Evolutionary conservation across 2,797 vertebrate species (phyloP).

Genomic region (Halcyon smyrnensis): DNA sequence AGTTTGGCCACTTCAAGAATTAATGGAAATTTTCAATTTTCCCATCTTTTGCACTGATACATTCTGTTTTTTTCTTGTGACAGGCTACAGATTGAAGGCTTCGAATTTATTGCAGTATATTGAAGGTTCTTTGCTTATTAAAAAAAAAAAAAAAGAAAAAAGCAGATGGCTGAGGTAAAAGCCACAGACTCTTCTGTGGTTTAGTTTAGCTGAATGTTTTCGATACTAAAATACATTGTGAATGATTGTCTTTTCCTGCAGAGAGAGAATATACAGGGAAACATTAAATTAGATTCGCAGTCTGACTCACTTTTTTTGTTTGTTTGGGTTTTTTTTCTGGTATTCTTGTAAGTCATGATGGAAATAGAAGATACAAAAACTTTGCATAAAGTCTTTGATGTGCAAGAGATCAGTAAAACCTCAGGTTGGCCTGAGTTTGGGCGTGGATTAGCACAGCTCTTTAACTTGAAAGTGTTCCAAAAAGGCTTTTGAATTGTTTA

Average conservation of each 20-base stretch:
- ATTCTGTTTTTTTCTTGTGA: neutral
- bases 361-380: neutral
- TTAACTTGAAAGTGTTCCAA: neutral
- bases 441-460: neutral
- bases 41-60: neutral
- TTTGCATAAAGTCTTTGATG: neutral
- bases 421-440: neutral
- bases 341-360: neutral
- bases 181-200: neutral
- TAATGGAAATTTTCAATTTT: neutral
- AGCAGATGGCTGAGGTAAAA: constrained; percentile 27
- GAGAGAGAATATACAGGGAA: neutral
- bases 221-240: neutral
- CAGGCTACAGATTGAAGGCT: neutral
- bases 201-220: neutral
- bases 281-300: neutral
- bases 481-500: neutral
- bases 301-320: neutral
- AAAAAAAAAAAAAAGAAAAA: neutral
- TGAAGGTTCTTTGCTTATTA: constrained; percentile 2
- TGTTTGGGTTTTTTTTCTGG: neutral
- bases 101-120: constrained; percentile 14
- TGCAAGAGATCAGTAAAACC: neutral
- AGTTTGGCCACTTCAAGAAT: neutral
- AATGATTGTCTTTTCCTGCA: neutral